A percentile compares a stretch with the other conserved stretches of the same genome.
phyloP scores from a whole-genome alignment of 2,888 invertebrate genomes.

The Polydrusus pterygomalis region DNA sequence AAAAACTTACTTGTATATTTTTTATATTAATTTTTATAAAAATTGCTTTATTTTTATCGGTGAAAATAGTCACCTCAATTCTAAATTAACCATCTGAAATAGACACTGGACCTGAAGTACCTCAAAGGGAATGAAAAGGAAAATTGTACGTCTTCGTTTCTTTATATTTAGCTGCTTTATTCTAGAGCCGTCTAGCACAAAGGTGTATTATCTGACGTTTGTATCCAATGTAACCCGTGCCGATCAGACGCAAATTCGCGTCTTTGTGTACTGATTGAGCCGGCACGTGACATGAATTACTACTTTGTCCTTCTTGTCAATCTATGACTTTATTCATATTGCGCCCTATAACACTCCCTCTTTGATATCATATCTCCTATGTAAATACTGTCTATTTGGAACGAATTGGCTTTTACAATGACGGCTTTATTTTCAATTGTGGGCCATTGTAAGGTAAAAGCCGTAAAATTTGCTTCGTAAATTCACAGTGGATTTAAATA shows the following conservation, averaged over 20 bases:
- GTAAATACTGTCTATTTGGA: slow-evolving; percentile 55
- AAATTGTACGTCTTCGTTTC: neutral
- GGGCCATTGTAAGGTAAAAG: slow-evolving; percentile 39
- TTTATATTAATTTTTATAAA: too few species aligned
- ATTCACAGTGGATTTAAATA: too few species aligned
- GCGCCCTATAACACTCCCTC: slow-evolving; percentile 55
- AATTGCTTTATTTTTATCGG: too few species aligned
- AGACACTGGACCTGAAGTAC: too few species aligned
- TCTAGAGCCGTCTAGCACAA: neutral
- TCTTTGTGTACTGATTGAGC: slow-evolving; percentile 71
- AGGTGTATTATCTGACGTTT: slow-evolving; percentile 39
- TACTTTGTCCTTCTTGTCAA: slow-evolving; percentile 63
- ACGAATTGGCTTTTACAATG: slow-evolving; percentile 50
- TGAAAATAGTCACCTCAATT: too few species aligned
- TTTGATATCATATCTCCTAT: slow-evolving; percentile 56
- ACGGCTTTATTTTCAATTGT: slow-evolving; percentile 40
- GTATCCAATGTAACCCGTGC: slow-evolving; percentile 51
- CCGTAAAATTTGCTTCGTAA: slow-evolving; percentile 35
- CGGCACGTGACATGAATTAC: slow-evolving; percentile 67
- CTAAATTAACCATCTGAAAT: too few species aligned
- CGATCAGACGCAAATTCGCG: slow-evolving; percentile 71
- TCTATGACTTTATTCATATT: slow-evolving; percentile 63
- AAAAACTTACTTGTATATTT: too few species aligned
- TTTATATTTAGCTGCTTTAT: slow-evolving; percentile 2
- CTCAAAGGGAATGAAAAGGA: too few species aligned